phyloP scores from a whole-genome alignment of 2,888 invertebrate genomes.

The Protodeltote pygarga region DNA sequence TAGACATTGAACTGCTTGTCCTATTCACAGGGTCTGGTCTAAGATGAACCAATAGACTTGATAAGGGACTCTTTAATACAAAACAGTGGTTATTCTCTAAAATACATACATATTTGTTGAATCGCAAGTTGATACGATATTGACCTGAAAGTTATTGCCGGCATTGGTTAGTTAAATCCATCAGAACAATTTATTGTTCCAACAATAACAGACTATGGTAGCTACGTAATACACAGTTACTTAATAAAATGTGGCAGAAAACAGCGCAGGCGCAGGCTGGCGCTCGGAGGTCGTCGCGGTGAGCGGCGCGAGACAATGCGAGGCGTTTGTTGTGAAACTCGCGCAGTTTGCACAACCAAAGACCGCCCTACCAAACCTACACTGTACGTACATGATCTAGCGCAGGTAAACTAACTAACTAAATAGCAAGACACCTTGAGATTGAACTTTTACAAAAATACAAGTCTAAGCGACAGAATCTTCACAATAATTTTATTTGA shows the following conservation, averaged over 20 bases:
- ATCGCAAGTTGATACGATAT: too few species aligned
- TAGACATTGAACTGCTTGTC: too few species aligned
- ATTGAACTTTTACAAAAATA: slow-evolving; percentile 11
- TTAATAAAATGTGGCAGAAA: slow-evolving; percentile 70
- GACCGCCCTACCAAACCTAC: slow-evolving; percentile 65
- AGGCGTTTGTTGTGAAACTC: slow-evolving; percentile 82
- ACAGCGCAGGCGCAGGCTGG: slow-evolving; percentile 59
- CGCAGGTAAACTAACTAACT: slow-evolving; percentile 46
- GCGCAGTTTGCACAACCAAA: slow-evolving; percentile 78
- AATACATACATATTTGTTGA: too few species aligned
- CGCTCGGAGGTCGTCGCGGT: slow-evolving; percentile 80
- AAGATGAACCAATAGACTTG: too few species aligned
- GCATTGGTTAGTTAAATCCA: not conserved
- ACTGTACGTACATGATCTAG: slow-evolving; percentile 55
- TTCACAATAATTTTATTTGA: slow-evolving; percentile 6
- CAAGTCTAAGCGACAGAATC: not conserved
- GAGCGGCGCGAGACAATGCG: slow-evolving; percentile 86
- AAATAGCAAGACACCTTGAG: slow-evolving; percentile 40
- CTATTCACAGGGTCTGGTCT: too few species aligned
- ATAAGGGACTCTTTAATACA: too few species aligned
- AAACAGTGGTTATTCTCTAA: too few species aligned
- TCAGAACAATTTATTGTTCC: slow-evolving; percentile 8
- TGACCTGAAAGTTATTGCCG: too few species aligned
- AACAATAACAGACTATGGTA: slow-evolving; percentile 13
- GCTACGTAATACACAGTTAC: slow-evolving; percentile 48